Evolutionary conservation across 2,888 invertebrate species (phyloP).

Genomic region (Lasioglossum calceatum): DNA sequence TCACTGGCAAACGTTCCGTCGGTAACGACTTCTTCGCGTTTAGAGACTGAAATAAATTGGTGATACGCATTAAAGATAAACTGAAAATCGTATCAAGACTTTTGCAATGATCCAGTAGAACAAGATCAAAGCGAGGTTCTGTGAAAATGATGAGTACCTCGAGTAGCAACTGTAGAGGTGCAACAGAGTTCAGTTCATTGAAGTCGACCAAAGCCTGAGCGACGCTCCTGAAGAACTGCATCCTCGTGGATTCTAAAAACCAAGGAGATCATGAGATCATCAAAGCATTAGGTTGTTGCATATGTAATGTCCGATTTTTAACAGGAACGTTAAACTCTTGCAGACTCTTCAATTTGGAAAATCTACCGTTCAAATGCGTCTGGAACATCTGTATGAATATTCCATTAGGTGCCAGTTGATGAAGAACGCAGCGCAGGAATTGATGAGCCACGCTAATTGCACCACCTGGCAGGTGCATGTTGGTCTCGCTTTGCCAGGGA

Average conservation of each 20-base stretch:
- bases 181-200: conserved; percentile 97
- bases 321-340: not conserved
- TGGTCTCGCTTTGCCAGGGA: conserved; percentile 95
- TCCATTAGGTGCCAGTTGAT: conserved; percentile 98
- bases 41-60: conserved; percentile 86
- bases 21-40: conserved; percentile 92
- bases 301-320: not conserved
- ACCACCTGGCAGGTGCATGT: conserved; percentile 96
- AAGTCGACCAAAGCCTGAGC: conserved; percentile 97
- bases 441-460: conserved; percentile 98
- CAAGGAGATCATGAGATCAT: not conserved
- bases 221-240: conserved; percentile 97
- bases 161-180: conserved; percentile 95
- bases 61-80: no score
- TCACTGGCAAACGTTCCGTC: conserved; percentile 89
- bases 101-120: no score
- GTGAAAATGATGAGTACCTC: conserved; percentile 86
- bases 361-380: conserved; percentile 92
- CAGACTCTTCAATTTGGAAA: not conserved
- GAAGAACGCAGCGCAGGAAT: conserved; percentile 97
- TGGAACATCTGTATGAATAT: conserved; percentile 98
- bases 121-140: not conserved
- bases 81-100: no score
- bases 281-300: not conserved
- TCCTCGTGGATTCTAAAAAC: conserved; percentile 88